Base-by-base conservation (phyloP, 2,113 vertebrate species). In the Calonectris borealis region DNA sequence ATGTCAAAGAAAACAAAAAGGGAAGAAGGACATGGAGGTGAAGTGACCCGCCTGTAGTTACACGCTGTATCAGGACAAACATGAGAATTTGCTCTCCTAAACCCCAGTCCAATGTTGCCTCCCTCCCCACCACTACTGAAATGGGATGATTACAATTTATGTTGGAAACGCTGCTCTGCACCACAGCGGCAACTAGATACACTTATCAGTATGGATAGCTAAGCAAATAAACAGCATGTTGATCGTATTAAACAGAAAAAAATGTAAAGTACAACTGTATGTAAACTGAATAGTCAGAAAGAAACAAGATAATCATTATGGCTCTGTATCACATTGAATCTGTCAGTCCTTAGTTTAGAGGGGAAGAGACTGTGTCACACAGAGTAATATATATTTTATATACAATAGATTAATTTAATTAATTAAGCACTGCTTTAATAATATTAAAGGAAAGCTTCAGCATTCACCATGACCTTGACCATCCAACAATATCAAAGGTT, bases 381-480 rank as follows among this genome's bases (percentile, higher is more conserved):
- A 77, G n/a, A 72, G 13, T 34, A 13, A 40, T 40, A 40, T 40
- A 40, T 11, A 40, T 40, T 40, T 40, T 40, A 40, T 40, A 40
- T 40, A 40, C 11, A 40, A 40, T 40, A 40, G 40, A 40, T 40
- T 40, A 61, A 76, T 87, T 93, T 49, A 94, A 58, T 93, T 49
- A 92, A 58, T 94, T 95, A 93, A 85, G 40, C 24, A 32, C 5
- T 36, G 21, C 27, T 87, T 76, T 82, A 91, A 76, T 84, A 82
- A 88, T 15, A 40, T 10, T 24, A 65, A 88, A 86, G 62, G 29
- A 90, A 88, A 71, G 36, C 40, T 77, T 90, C 70, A 89, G 48
- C 8, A n/a, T 66, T 92, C 55, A 62, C n/a, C 15, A 52, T 48
- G 49, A 92, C 72, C 57, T 76, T 88, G 76, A 64, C 18, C 46